Conservation (phyloP, 30 jellyfish, hydroid and myxozoan genomes). For the Rhopilema esculentum region DNA sequence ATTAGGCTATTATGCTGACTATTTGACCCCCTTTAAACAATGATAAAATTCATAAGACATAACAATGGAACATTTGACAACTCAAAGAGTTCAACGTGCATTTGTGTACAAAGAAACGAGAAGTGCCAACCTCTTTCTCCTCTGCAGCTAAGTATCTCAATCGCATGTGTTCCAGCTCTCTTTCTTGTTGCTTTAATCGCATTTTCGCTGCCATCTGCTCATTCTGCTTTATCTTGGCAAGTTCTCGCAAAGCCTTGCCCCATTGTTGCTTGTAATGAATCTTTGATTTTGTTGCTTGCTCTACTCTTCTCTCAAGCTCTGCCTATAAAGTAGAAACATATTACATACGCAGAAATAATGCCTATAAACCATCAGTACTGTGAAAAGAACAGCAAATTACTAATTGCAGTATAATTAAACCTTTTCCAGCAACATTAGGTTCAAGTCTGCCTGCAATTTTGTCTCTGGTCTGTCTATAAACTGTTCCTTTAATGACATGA, state of each 20-base stretch:
- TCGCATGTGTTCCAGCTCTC: constrained; percentile 93
- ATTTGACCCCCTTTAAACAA: too few relatives aligned
- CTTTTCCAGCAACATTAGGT: constrained; percentile 80
- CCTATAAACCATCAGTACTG: neutral
- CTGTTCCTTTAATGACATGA: constrained; percentile 63
- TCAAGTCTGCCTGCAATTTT: constrained; percentile 91
- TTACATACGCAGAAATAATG: neutral
- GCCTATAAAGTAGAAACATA: constrained; percentile 34
- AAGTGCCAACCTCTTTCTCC: constrained; percentile 81
- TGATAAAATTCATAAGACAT: too few relatives aligned
- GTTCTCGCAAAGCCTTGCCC: constrained; percentile 97
- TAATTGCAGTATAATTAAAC: constrained; percentile 12
- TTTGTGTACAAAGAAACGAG: too few relatives aligned
- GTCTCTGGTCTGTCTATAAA: constrained; percentile 81
- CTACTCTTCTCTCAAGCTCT: constrained; percentile 91
- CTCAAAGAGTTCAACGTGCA: too few relatives aligned
- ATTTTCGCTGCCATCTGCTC: constrained; percentile 94
- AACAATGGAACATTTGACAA: too few relatives aligned
- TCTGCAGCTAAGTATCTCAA: constrained; percentile 86
- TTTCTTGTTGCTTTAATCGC: constrained; percentile 87
- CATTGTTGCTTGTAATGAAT: constrained; percentile 96
- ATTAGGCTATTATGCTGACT: too few relatives aligned
- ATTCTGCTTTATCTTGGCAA: constrained; percentile 85
- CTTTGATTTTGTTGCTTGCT: constrained; percentile 84
- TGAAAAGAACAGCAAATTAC: neutral